phyloP scores from a whole-genome alignment of 2,113 vertebrate genomes.

The Piaya cayana region DNA sequence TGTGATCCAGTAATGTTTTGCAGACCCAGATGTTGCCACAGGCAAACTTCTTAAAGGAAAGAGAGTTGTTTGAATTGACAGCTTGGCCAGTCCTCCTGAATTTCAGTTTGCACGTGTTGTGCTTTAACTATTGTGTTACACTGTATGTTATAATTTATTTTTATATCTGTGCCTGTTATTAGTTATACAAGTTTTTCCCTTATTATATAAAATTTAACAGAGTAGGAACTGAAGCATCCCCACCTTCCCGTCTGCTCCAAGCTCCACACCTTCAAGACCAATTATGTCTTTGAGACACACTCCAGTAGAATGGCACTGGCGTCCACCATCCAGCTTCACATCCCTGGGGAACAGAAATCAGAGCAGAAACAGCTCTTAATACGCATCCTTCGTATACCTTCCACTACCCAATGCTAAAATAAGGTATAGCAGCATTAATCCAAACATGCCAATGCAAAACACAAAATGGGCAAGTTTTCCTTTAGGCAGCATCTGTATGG shows the following conservation, averaged over 20 bases:
- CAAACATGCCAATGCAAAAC: background rate
- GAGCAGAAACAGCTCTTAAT: background rate
- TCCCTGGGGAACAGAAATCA: constrained; percentile 83
- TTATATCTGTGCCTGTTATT: background rate
- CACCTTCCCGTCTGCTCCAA: constrained; percentile 97
- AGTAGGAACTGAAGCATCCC: constrained; percentile 51
- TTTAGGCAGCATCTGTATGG: background rate
- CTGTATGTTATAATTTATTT: too few species aligned
- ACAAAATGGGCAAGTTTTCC: background rate
- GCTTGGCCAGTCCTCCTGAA: background rate
- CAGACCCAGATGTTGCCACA: background rate
- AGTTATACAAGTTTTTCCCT: background rate
- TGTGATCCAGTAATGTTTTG: background rate
- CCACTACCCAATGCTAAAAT: background rate
- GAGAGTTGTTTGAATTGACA: background rate
- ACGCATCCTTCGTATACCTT: rapidly evolving
- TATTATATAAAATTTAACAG: background rate
- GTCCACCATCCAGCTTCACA: constrained; percentile 88
- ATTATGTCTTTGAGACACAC: constrained; percentile 93
- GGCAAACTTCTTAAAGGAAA: constrained; percentile 16
- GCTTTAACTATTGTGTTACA: background rate
- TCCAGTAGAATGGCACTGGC: constrained; percentile 89
- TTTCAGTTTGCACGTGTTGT: background rate
- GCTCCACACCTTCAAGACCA: constrained; percentile 95
- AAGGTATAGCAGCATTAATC: background rate